Evolutionary conservation across 2,888 invertebrate genomes (phyloP).

Genomic region (Acanthoscelides obtectus): DNA sequence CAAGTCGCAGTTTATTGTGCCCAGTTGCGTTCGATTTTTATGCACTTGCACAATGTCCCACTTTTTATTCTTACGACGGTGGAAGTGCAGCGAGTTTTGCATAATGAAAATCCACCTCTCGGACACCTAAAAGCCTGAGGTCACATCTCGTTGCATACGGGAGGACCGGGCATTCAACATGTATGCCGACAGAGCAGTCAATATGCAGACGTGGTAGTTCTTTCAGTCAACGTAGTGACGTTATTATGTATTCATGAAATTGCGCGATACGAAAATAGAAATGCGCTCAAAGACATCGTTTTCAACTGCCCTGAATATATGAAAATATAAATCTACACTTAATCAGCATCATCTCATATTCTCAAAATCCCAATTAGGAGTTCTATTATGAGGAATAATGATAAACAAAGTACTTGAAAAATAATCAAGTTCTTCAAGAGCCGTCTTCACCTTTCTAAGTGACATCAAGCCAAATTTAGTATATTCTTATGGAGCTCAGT

Average conservation of each 20-base stretch:
- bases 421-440: too few relatives aligned
- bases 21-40: background rate
- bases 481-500: too few relatives aligned
- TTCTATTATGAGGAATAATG: too few relatives aligned
- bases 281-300: background rate
- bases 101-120: background rate
- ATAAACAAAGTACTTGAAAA: too few relatives aligned
- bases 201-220: background rate
- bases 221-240: background rate
- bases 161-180: background rate
- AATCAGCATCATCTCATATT: too few relatives aligned
- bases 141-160: background rate
- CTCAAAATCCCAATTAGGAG: too few relatives aligned
- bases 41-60: background rate
- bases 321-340: too few relatives aligned
- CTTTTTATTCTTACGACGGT: background rate
- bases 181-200: background rate
- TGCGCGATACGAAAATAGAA: background rate
- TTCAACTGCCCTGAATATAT: background rate
- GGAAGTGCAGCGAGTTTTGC: background rate
- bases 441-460: too few relatives aligned
- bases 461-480: too few relatives aligned
- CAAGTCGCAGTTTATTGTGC: background rate
- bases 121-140: background rate
- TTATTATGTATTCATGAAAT: background rate